Evolutionary conservation across 2,113 vertebrate species (phyloP).

Genomic region (Panthera uncia): DNA sequence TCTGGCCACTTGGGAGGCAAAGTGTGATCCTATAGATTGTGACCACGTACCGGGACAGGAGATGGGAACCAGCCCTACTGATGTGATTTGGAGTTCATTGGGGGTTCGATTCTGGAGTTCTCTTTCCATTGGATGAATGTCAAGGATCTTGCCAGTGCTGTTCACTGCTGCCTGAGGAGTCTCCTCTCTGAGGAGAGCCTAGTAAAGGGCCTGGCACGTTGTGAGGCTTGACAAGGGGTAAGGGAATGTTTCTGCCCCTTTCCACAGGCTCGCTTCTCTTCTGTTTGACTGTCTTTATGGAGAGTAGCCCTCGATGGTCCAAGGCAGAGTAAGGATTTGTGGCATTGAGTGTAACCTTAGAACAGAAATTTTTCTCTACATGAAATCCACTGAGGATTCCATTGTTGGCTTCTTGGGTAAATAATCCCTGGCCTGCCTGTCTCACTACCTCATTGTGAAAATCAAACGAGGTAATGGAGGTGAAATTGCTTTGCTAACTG

Average conservation of each 20-base stretch:
- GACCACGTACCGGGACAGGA: background rate
- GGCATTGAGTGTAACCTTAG: background rate
- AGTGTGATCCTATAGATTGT: background rate
- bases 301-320: background rate
- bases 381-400: conserved; percentile 8
- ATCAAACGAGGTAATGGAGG: background rate
- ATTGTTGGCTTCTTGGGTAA: conserved; percentile 28
- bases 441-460: conserved; percentile 17
- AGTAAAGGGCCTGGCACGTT: background rate
- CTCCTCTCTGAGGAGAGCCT: background rate
- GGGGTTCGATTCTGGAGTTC: background rate
- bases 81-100: background rate
- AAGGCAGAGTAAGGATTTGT: background rate
- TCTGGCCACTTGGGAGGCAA: background rate
- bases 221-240: background rate
- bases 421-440: background rate
- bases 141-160: background rate
- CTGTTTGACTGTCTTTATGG: background rate
- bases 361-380: background rate
- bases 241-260: background rate
- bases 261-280: background rate
- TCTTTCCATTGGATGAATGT: background rate
- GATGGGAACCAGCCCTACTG: background rate
- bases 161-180: background rate
- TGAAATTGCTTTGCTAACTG: conserved; percentile 54